A percentile compares a stretch with the other conserved stretches of the same genome.
phyloP scores from a whole-genome alignment of 2,888 invertebrate genomes.

The Lacanobia wlatinum region DNA sequence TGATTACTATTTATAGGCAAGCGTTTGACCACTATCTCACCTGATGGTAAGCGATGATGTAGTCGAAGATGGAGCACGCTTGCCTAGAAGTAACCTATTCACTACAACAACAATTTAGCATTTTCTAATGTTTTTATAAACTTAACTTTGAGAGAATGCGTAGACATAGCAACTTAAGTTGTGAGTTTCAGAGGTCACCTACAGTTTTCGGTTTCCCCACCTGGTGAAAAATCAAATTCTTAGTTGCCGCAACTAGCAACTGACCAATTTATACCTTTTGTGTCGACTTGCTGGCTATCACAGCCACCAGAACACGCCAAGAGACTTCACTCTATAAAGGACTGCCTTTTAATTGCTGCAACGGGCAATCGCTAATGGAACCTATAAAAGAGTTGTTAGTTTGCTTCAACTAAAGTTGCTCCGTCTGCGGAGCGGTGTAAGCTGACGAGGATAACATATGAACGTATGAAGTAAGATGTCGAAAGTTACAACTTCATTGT shows the following conservation, averaged over 20 bases:
- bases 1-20: too few relatives aligned
- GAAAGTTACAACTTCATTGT: conserved; percentile 34
- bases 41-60: too few relatives aligned
- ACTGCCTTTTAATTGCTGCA: too few relatives aligned
- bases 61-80: too few relatives aligned
- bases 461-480: conserved; percentile 30
- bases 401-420: not conserved
- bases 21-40: too few relatives aligned
- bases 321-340: too few relatives aligned
- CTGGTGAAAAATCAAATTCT: too few relatives aligned
- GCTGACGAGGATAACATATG: conserved; percentile 4
- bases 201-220: too few relatives aligned
- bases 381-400: not conserved
- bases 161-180: too few relatives aligned
- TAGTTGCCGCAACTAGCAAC: not conserved
- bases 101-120: not conserved
- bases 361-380: not conserved
- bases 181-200: too few relatives aligned
- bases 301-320: not conserved
- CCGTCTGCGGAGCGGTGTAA: not conserved
- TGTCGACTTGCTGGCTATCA: not conserved
- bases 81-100: too few relatives aligned
- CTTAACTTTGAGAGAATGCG: not conserved
- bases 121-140: not conserved
- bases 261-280: not conserved